These are phyloP conservation scores for Melanophora roralis DNA, from an alignment of 2,888 invertebrate species.

Conservation along the genomic window DNA sequence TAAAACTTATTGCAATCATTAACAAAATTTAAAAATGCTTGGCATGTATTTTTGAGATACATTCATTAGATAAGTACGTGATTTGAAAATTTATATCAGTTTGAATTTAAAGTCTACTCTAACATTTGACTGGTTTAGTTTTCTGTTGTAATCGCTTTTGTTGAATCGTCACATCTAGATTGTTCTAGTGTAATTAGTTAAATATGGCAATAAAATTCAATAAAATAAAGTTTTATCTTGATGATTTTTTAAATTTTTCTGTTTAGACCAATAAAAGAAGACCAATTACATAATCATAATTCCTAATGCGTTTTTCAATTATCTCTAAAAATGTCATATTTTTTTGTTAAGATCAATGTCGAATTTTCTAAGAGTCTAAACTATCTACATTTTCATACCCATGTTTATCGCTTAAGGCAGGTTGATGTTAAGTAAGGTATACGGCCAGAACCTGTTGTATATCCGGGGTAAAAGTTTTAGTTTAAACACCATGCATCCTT, in stretches of 20 bases:
- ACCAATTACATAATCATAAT: conserved; percentile 28
- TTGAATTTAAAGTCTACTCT: background rate
- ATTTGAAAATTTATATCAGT: conserved; percentile 49
- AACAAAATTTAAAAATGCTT: conserved; percentile 46
- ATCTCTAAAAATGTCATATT: conserved; percentile 39
- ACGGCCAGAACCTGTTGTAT: too few species aligned
- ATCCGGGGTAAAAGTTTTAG: too few species aligned
- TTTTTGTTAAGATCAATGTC: conserved; percentile 12
- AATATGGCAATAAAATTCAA: conserved; percentile 45
- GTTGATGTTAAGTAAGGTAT: too few species aligned
- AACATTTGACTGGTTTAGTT: conserved; percentile 14
- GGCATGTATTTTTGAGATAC: conserved; percentile 59
- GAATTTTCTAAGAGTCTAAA: too few species aligned
- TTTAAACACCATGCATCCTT: too few species aligned
- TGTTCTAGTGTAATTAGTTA: conserved; percentile 47
- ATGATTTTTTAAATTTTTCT: background rate
- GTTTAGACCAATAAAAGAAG: background rate
- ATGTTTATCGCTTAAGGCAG: too few species aligned
- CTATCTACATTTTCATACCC: too few species aligned
- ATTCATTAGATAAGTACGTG: conserved; percentile 60
- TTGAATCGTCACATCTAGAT: conserved; percentile 30
- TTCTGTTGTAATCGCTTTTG: background rate
- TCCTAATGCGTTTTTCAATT: conserved; percentile 23
- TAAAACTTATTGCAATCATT: background rate
- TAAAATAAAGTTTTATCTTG: conserved; percentile 34